Percentiles rank a stretch among this genome's conserved stretches.
phyloP scores from a whole-genome alignment of 2,113 vertebrate genomes.

The Psephotus haematonotus region DNA sequence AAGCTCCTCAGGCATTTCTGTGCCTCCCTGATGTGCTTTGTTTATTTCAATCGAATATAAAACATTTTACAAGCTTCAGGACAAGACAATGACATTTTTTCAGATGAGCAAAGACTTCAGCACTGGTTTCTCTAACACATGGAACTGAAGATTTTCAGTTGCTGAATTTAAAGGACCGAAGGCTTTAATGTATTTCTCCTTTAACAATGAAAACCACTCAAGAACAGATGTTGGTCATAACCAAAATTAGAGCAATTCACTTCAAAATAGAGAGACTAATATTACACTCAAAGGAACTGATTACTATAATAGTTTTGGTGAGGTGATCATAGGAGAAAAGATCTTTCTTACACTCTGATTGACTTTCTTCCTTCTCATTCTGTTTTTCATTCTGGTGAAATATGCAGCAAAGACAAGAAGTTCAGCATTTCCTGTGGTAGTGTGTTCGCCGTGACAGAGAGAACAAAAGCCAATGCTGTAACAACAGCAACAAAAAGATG shows the following conservation, averaged over 20 bases:
- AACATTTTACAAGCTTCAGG: slow-evolving; percentile 19
- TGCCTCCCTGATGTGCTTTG: slow-evolving; percentile 8
- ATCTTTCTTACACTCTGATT: not conserved
- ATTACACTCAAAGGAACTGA: not conserved
- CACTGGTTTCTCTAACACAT: not conserved
- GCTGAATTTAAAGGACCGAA: slow-evolving; percentile 17
- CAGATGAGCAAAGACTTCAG: not conserved
- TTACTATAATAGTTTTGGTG: not conserved
- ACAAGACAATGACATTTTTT: slow-evolving; percentile 17
- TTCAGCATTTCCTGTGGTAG: not conserved
- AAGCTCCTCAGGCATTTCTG: slow-evolving; percentile 19
- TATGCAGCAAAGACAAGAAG: not conserved
- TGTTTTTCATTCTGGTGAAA: slow-evolving; percentile 27
- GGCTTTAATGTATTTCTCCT: slow-evolving; percentile 1
- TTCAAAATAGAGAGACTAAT: slow-evolving; percentile 5
- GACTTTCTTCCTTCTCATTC: not conserved
- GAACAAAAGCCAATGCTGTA: not conserved
- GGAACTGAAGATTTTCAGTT: not conserved
- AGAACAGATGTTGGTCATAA: slow-evolving; percentile 18
- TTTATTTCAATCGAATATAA: slow-evolving; percentile 4
- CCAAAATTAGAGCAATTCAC: not conserved
- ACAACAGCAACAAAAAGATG: not conserved
- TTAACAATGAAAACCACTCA: slow-evolving; percentile 22
- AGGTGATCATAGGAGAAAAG: not conserved
- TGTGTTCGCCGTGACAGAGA: not conserved